Evolutionary conservation across 2,888 invertebrate species (phyloP).

Genomic region (Aromia moschata): DNA sequence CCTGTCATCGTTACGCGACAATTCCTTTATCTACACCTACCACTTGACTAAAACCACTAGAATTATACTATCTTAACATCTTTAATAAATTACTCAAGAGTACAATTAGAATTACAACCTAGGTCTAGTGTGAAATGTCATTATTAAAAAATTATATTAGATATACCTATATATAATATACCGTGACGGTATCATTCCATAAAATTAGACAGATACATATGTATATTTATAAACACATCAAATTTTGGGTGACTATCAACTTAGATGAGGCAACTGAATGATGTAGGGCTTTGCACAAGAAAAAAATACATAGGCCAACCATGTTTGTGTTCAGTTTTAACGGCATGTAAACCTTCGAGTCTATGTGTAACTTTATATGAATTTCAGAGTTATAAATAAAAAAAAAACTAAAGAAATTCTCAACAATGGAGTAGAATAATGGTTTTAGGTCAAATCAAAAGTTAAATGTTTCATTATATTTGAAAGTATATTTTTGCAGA

Average conservation of each 20-base stretch:
- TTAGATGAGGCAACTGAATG: neutral
- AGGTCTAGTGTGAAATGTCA: slow-evolving; percentile 34
- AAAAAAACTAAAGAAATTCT: too few species aligned
- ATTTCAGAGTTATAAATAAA: too few species aligned
- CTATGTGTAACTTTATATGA: too few species aligned
- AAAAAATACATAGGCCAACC: too few species aligned
- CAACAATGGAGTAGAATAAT: too few species aligned
- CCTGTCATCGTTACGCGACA: slow-evolving; percentile 16
- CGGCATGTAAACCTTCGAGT: too few species aligned
- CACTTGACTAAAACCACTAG: slow-evolving; percentile 36
- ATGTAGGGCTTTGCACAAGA: slow-evolving; percentile 12
- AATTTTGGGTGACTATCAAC: slow-evolving; percentile 6
- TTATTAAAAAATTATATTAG: slow-evolving; percentile 15
- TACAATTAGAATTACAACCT: slow-evolving; percentile 40
- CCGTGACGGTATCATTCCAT: slow-evolving; percentile 15
- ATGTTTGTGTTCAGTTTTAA: too few species aligned
- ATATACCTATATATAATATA: slow-evolving; percentile 3
- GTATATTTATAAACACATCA: slow-evolving; percentile 12
- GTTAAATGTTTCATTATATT: too few species aligned
- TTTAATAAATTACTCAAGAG: slow-evolving; percentile 40
- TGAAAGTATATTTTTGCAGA: too few species aligned
- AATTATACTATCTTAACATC: slow-evolving; percentile 33
- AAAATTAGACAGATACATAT: slow-evolving; percentile 15
- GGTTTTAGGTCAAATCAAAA: too few species aligned
- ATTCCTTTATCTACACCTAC: slow-evolving; percentile 24